Evolutionary conservation across 2,113 vertebrate species (phyloP), one percentile per base, ranked within the genome.

Genomic region (Irena cyanogastra): DNA sequence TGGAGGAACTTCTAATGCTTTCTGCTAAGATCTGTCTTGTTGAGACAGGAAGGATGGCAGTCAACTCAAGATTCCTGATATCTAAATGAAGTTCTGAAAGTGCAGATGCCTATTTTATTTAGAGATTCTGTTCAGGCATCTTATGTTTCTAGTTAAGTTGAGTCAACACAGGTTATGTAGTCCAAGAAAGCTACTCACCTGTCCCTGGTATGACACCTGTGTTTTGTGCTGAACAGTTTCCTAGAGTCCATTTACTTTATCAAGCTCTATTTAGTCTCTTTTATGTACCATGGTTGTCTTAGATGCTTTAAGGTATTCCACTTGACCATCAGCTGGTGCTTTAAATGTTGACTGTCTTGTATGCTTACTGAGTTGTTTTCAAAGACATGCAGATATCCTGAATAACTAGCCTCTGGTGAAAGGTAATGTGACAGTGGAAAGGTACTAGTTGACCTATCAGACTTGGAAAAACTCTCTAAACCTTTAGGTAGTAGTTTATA

Each of bases 191-290:
- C 7, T 80, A 39, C 41, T 83, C 44, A 56, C 10, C 13, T 53
- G 7, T 31, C 13, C 6, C 10, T n/a, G 22, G 31, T 59, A 31
- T 9, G 7, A 39, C 4, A 28, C 1, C 4, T 35, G 3, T 8
- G 6, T 52, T 85, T 82, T 61, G 8, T 63, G 26, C 24, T 45
- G 27, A 81, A 53, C 9, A 45, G 1, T 21, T 84, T 91, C 42
- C 19, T 71, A 28, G 26, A 61, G 66, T 26, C 21, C 9, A 21
- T 37, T 68, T 56, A 30, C 1, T 69, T 89, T 42, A 28, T 66
- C 37, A 86, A 53, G 11, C 7, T 85, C 15, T 35, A 4, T 83
- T 89, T 63, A 41, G 31, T 44, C 16, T 33, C 14, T 60, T 89
- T 16, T 23, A 74, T 16, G 19, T 24, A 44, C 19, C 24, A 26